Conservation (phyloP, 2,888 invertebrate species). For the Arrhopalites spinosus region DNA sequence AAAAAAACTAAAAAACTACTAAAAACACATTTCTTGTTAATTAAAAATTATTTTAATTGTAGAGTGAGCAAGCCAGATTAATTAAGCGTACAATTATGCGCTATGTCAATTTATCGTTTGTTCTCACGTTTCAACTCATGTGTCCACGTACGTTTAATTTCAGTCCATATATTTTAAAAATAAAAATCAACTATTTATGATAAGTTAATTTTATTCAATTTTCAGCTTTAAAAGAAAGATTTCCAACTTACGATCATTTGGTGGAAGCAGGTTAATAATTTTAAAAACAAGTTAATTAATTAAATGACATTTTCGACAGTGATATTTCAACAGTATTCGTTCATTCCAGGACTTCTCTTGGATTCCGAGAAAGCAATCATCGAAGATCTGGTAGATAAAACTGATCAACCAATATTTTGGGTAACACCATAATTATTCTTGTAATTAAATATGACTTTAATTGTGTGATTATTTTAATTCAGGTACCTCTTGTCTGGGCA, state of each 20-base stretch:
- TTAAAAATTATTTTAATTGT: constrained; percentile 4
- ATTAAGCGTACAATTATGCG: constrained; percentile 83
- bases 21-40: background rate
- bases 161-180: constrained; percentile 89
- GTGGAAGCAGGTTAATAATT: constrained; percentile 14
- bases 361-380: constrained; percentile 19
- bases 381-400: background rate
- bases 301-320: too few species aligned
- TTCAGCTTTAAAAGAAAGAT: constrained; percentile 70
- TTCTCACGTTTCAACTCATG: constrained; percentile 83
- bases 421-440: constrained; percentile 17
- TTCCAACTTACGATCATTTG: constrained; percentile 29
- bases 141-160: too few species aligned
- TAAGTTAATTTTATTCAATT: background rate
- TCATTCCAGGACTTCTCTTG: constrained; percentile 15
- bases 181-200: constrained; percentile 70
- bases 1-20: too few species aligned
- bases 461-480: background rate
- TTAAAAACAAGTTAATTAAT: background rate
- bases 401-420: constrained; percentile 58
- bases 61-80: constrained; percentile 77
- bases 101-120: constrained; percentile 79
- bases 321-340: background rate
- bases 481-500: constrained; percentile 59
- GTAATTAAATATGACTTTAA: background rate